Base-by-base conservation (phyloP, 2,113 vertebrate genomes). In the Eulemur macaco region DNA sequence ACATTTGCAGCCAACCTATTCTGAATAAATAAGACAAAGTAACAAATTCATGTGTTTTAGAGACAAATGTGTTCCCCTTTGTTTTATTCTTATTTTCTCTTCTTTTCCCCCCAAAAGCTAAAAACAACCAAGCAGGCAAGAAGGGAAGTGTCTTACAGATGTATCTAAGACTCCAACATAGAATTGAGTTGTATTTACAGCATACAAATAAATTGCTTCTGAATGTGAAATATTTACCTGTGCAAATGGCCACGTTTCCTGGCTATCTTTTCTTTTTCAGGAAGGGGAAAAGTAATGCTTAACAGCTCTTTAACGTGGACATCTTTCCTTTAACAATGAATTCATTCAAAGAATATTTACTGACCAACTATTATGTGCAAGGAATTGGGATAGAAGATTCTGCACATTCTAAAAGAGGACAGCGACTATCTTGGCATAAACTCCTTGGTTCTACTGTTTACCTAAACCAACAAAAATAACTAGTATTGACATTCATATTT, bases 1-100 rank as follows among this genome's bases (percentile, higher is more conserved):
- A 68, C 25, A 56, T 20, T 76, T 52, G 20, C 81, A 81, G n/a
- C 13, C 45, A 93, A 54, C 31, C 20, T 86, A 29, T 56, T 71
- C 31, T 82, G 71, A 94, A 50, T 86, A 91, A 93, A 37, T 50
- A 85, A 63, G 52, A 86, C 66, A 82, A 73, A 91, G 58, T 47
- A 95, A 58, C 18, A 71, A 78, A 78, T 82, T 17, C 42, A 31
- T 69, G 1, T 54, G n/a, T 86, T 92, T 86, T 50, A 69, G 13
- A 78, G 74, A 86, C 47, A 82, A 90, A 76, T 86, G 82, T 77
- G 39, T 42, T 93, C 9, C 4, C n/a, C 42, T 47, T 95, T 63
- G 25, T 78, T 88, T 94, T 56, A 73, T 45, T 89, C 45, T 89
- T 47, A 60, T 31, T 77, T 45, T 39, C 10, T 45, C 56, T 56